Evolutionary conservation across 2,113 vertebrate genomes (phyloP).

Genomic region (Eurystomus gularis): DNA sequence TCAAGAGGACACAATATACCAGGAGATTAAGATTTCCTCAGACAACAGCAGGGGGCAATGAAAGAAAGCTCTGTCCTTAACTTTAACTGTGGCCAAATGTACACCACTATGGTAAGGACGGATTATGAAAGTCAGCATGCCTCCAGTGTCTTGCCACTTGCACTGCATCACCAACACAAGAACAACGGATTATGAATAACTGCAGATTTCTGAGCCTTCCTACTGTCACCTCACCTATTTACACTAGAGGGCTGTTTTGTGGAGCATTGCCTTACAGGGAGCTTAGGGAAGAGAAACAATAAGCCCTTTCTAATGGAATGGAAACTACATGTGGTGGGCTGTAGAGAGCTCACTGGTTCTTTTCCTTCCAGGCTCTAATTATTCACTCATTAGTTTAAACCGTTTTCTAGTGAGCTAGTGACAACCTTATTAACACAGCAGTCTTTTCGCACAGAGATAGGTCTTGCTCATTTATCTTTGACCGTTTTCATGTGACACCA

Average conservation of each 20-base stretch:
- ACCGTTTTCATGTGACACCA: background rate
- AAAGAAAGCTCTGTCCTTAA: background rate
- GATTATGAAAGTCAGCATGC: background rate
- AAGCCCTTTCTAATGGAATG: background rate
- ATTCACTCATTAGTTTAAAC: background rate
- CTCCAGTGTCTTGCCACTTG: fast-evolving
- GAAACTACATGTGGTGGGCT: background rate
- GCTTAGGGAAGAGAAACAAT: background rate
- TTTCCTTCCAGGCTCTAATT: background rate
- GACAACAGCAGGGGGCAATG: background rate
- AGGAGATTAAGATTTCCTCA: background rate
- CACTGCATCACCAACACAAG: fast-evolving
- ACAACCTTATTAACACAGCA: background rate
- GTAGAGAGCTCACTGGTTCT: background rate
- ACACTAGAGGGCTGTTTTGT: background rate
- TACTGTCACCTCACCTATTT: background rate
- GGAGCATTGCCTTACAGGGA: background rate
- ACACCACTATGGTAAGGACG: fast-evolving
- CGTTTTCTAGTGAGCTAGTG: background rate
- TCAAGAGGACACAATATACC: background rate
- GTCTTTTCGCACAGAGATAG: background rate
- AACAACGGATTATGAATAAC: background rate
- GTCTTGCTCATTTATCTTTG: background rate
- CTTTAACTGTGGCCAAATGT: background rate
- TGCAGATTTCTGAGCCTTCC: background rate